Base-by-base conservation (phyloP, 1,140 invertebrate species). In the Achroia grisella region DNA sequence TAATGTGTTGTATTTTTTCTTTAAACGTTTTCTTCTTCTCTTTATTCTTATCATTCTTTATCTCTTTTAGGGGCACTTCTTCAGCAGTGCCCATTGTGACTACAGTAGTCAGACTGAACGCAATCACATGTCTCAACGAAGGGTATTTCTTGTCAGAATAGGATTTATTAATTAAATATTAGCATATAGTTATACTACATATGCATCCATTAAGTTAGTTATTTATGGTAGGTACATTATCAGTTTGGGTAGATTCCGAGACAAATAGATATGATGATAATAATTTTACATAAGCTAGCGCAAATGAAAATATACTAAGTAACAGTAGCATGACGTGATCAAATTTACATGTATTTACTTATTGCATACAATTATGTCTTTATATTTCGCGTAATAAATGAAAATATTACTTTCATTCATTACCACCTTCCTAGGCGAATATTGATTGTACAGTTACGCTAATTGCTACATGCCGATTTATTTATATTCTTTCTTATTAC, bases 1-100 rank as follows among this genome's bases (percentile, higher is more conserved):
- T 73, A 13, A 80, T 51, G 34, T 70, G 52, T 13, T 40, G 39
- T 13, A 79, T 48, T 49, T 87, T 89, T 46, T 90, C 88, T 34
- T 56, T 81, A 46, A 88, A 86, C 3, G 62, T 62, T 55, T 67
- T 80, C 48, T 69, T 71, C 41, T 73, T 71, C 10, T 48, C n/a
- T 44, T 53, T 62, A n/a, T n/a, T n/a, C 10, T 1, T 8, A 23
- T 32, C 27, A 10, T 10, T 37, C 59, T 48, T 30, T 45, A 42
- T 10, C n/a, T 31, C 11, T 45, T 76, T 78, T 27, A 80, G 48
- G 4, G 76, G 74, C 33, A 56, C 56, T 44, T 71, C 63, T 52
- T 77, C 73, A 14, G 52, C 56, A 40, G 47, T 45, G 15, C 23
- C 51, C 72, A 76, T 73, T 5, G 9, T 34, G 14, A 17, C 10